phyloP scores from a whole-genome alignment of 1,140 invertebrate genomes.

The Euglossa dilemma region DNA sequence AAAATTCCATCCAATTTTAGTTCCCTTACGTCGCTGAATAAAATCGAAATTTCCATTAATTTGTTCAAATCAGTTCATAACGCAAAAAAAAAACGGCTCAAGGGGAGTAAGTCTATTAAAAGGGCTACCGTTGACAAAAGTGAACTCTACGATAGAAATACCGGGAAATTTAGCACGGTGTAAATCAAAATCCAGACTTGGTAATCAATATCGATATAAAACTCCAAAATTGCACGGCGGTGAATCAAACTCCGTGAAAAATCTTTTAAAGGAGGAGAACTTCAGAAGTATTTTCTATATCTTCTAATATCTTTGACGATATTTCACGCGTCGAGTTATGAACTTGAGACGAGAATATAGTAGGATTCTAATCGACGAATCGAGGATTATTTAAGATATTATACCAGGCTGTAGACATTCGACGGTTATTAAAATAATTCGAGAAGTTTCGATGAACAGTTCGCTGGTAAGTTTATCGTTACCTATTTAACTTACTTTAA shows the following conservation, averaged over 20 bases:
- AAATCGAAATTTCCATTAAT: neutral
- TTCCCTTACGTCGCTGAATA: neutral
- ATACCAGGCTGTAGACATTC: neutral
- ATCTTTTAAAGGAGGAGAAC: too few relatives aligned
- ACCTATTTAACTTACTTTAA: neutral
- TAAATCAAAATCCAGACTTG: neutral
- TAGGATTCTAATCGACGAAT: too few relatives aligned
- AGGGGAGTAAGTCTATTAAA: neutral
- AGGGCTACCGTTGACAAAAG: neutral
- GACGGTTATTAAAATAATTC: neutral
- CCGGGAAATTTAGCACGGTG: neutral
- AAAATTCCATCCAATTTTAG: neutral
- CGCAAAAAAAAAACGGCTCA: too few relatives aligned
- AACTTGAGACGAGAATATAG: too few relatives aligned
- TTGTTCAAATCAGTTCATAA: neutral
- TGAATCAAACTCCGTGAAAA: too few relatives aligned
- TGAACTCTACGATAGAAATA: too few relatives aligned
- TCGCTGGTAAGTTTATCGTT: neutral
- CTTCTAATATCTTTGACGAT: too few relatives aligned
- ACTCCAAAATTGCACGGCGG: neutral
- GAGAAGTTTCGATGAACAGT: too few relatives aligned
- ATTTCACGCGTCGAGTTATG: too few relatives aligned
- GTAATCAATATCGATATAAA: neutral
- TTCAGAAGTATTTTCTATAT: neutral
- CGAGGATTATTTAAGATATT: too few relatives aligned